Evolutionary conservation across 2,888 invertebrate genomes (phyloP).

Genomic region (Neuroscelio doddi): DNA sequence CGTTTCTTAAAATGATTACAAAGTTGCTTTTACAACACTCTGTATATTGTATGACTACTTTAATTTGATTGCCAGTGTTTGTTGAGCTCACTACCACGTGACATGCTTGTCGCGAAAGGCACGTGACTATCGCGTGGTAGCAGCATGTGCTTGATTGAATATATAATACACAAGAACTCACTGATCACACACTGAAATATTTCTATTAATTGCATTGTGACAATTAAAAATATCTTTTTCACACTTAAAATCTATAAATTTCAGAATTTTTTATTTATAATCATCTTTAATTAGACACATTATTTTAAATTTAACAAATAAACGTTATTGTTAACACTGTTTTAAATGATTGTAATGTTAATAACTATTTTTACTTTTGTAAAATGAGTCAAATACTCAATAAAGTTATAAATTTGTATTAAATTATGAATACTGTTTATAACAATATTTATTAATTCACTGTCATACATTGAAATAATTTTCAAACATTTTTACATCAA

Average conservation of each 20-base stretch:
- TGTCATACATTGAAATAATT: too few relatives aligned
- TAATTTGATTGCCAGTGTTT: conserved; percentile 54
- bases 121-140: conserved; percentile 59
- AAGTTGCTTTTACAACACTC: conserved; percentile 30
- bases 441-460: too few relatives aligned
- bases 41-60: conserved; percentile 43
- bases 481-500: too few relatives aligned
- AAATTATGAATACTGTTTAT: too few relatives aligned
- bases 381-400: too few relatives aligned
- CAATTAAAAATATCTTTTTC: background rate
- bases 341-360: too few relatives aligned
- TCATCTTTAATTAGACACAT: too few relatives aligned
- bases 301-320: too few relatives aligned
- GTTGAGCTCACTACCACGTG: conserved; percentile 44
- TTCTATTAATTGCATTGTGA: background rate
- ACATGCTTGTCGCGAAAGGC: conserved; percentile 50
- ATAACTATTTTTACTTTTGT: too few relatives aligned
- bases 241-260: background rate
- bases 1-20: conserved; percentile 5
- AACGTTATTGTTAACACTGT: too few relatives aligned
- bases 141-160: conserved; percentile 34
- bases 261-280: too few relatives aligned
- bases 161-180: background rate
- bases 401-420: too few relatives aligned
- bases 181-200: background rate